Percentiles rank a stretch among this genome's conserved stretches.
These are phyloP conservation scores for Andinoacara biseriatus DNA, from an alignment of 2,113 vertebrate species.

Conservation along the genomic window DNA sequence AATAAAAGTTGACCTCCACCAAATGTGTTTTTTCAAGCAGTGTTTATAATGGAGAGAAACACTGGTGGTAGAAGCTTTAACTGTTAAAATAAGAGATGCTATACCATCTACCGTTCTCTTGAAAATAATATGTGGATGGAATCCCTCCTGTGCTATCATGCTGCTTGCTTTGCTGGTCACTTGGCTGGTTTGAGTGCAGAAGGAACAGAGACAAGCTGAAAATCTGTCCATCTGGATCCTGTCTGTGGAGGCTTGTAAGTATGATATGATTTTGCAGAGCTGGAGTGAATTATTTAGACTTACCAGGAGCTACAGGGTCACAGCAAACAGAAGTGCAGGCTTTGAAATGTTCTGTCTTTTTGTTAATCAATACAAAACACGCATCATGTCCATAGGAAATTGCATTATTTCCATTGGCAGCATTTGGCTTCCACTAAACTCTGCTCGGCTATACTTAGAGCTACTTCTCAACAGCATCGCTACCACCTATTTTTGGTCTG, in stretches of 20 bases:
- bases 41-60: background rate
- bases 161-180: slow-evolving; percentile 29
- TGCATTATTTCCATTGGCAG: background rate
- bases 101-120: background rate
- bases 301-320: background rate
- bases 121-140: slow-evolving; percentile 27
- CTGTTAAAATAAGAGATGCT: background rate
- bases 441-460: slow-evolving; percentile 35
- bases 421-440: slow-evolving; percentile 2
- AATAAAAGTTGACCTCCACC: slow-evolving; percentile 17
- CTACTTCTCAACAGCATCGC: slow-evolving; percentile 33
- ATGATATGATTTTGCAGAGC: slow-evolving; percentile 25
- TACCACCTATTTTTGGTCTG: slow-evolving; percentile 50
- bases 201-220: slow-evolving; percentile 29
- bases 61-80: no score
- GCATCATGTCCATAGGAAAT: background rate
- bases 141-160: slow-evolving; percentile 6
- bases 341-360: background rate
- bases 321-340: background rate
- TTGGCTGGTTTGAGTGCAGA: slow-evolving; percentile 27
- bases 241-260: slow-evolving; percentile 62
- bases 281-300: slow-evolving; percentile 17
- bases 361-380: background rate
- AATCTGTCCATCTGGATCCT: slow-evolving; percentile 62
- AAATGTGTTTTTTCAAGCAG: slow-evolving; percentile 2